phyloP scores from a whole-genome alignment of 2,797 vertebrate species.

The Presbytis comata region DNA sequence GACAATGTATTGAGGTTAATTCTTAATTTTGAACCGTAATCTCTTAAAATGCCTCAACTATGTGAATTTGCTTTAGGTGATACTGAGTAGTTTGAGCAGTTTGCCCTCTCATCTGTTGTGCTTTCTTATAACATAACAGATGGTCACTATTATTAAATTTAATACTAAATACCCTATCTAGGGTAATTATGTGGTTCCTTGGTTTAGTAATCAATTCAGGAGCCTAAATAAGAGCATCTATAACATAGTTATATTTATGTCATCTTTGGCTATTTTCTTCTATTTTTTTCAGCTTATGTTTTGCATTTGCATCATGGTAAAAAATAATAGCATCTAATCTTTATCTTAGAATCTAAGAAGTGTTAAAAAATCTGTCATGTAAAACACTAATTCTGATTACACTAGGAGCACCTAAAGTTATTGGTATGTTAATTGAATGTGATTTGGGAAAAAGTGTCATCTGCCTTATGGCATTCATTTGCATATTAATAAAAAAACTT shows the following conservation, averaged over 20 bases:
- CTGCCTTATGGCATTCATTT: conserved; percentile 70
- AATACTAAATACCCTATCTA: not conserved
- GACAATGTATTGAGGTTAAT: not conserved
- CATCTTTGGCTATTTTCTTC: not conserved
- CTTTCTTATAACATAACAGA: not conserved
- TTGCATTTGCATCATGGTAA: not conserved
- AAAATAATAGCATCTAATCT: conserved; percentile 15
- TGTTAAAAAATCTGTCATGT: conserved; percentile 63
- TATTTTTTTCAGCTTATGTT: not conserved
- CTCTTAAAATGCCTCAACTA: not conserved
- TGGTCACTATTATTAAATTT: not conserved
- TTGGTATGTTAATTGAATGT: conserved; percentile 73
- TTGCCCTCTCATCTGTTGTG: not conserved
- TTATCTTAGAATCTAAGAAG: conserved; percentile 48
- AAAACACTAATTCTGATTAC: conserved; percentile 66
- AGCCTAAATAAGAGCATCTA: not conserved
- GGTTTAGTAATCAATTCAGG: not conserved
- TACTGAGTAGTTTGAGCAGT: not conserved
- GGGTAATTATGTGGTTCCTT: not conserved
- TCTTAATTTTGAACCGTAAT: conserved; percentile 38
- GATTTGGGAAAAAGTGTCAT: conserved; percentile 69
- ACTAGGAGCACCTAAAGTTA: conserved; percentile 59
- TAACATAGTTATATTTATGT: not conserved
- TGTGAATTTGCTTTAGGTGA: not conserved
- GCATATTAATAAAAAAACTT: conserved; percentile 77